Percentiles rank a stretch among this genome's conserved stretches.
These are phyloP conservation scores for Xestobium rufovillosum DNA, from an alignment of 2,888 invertebrate genomes.

Conservation along the genomic window DNA sequence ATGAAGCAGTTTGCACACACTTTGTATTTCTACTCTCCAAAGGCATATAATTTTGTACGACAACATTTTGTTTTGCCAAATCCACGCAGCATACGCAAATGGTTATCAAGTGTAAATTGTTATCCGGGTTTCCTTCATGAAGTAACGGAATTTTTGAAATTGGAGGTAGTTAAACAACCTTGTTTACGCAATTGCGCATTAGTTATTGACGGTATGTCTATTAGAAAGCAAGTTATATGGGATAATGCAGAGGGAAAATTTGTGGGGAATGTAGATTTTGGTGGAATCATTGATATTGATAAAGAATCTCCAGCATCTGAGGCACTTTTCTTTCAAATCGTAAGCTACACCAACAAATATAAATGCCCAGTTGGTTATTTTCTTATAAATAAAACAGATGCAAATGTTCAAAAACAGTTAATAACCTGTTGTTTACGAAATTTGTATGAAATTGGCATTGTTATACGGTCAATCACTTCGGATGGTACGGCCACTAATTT, in stretches of 20 bases:
- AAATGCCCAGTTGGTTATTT: conserved; percentile 24
- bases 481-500: conserved; percentile 22
- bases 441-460: conserved; percentile 20
- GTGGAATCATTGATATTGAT: conserved; percentile 12
- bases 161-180: too few species aligned
- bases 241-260: conserved; percentile 8
- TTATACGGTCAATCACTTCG: conserved; percentile 19
- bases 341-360: conserved; percentile 16
- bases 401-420: conserved; percentile 17
- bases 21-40: conserved; percentile 24
- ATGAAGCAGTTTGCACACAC: conserved; percentile 22
- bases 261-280: conserved; percentile 12
- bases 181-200: conserved; percentile 11
- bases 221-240: conserved; percentile 13
- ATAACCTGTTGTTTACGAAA: conserved; percentile 16
- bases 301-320: conserved; percentile 9
- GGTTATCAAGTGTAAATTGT: conserved; percentile 23
- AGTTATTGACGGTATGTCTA: conserved; percentile 11
- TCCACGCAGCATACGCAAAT: conserved; percentile 22
- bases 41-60: conserved; percentile 22
- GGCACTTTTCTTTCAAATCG: conserved; percentile 19
- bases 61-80: conserved; percentile 23
- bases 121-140: conserved; percentile 17
- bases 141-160: too few species aligned
- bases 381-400: conserved; percentile 21